These are phyloP conservation scores for Sebastes cheni DNA, from an alignment of 2,797 vertebrate genomes.

Conservation along the genomic window DNA sequence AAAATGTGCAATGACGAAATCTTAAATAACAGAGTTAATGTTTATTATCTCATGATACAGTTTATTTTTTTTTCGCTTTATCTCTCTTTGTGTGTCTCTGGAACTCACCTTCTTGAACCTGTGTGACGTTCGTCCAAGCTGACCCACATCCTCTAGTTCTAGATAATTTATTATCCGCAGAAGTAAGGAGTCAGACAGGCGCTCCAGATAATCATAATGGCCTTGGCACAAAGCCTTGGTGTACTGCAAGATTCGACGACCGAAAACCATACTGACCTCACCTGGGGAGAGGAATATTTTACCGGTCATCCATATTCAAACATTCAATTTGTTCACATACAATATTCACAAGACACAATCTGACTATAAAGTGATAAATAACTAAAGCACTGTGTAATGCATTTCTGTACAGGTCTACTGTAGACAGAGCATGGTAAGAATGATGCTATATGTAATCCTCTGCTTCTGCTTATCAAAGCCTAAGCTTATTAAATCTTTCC, in stretches of 20 bases:
- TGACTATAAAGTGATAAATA: background rate
- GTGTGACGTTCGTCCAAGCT: conserved; percentile 82
- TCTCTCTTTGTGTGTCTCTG: background rate
- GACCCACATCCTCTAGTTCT: conserved; percentile 86
- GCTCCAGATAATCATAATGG: conserved; percentile 85
- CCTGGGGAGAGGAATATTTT: conserved; percentile 60
- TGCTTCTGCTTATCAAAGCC: background rate
- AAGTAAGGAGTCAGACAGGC: conserved; percentile 84
- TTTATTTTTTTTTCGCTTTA: background rate
- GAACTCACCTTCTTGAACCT: conserved; percentile 81
- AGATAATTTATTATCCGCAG: conserved; percentile 85
- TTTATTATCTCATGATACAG: background rate
- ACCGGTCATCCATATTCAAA: background rate
- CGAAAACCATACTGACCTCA: conserved; percentile 82
- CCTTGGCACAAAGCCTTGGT: conserved; percentile 83
- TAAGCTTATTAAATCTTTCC: background rate
- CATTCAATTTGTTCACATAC: background rate
- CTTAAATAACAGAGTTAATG: background rate
- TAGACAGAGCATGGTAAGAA: background rate
- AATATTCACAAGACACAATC: background rate
- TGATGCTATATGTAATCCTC: background rate
- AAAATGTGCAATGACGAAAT: background rate
- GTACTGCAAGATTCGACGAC: conserved; percentile 78
- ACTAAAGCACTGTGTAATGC: background rate
- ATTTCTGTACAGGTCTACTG: background rate